Base-by-base conservation (phyloP, 1,140 invertebrate species). In the Habropoda laboriosa region DNA sequence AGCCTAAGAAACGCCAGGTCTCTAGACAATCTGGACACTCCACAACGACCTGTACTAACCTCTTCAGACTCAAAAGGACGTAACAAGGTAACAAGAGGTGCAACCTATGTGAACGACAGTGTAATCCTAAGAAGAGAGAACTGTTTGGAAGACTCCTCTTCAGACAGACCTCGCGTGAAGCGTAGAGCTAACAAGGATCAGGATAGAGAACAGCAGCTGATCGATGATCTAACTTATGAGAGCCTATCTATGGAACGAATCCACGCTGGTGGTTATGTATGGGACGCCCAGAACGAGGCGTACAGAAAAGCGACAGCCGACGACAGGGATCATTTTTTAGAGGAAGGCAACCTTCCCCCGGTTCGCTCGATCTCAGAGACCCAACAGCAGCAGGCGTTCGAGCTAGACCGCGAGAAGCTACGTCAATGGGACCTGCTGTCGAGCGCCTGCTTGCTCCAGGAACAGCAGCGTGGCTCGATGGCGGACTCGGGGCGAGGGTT, bases 341-440 rank as follows among this genome's bases (percentile, higher is more conserved):
- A 87, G 90, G 93, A 93, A 88, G 92, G 93, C 92, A 93, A 93
- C 91, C 93, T 93, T 91, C 90, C 90, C 80, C 87, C 89, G 82
- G 64, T 74, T 66, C 73, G 81, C 68, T 74, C 77, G 76, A 86
- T 80, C 68, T 51, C 70, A 78, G 79, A 74, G 60, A 30, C 63
- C n/a, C n/a, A 10, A 47, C 63, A 77, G 79, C 81, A 21, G 42
- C 63, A 79, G 71, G 94, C 94, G 66, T 95, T 95, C 93, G 96
- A 96, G 90, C 95, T 97, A 83, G 97, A 97, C 93, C 95, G 96
- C 86, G 97, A 97, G 92, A 97, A 96, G 82, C 94, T 97, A 82
- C 94, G 97, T 45, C 97, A 97, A 88, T 97, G 97, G 97, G 97
- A 97, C 92, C 94, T 97, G 79, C 94, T 97, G 95, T 97, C 96